Evolutionary conservation across 1,140 invertebrate species (phyloP).

Genomic region (Doryteuthis pealeii): DNA sequence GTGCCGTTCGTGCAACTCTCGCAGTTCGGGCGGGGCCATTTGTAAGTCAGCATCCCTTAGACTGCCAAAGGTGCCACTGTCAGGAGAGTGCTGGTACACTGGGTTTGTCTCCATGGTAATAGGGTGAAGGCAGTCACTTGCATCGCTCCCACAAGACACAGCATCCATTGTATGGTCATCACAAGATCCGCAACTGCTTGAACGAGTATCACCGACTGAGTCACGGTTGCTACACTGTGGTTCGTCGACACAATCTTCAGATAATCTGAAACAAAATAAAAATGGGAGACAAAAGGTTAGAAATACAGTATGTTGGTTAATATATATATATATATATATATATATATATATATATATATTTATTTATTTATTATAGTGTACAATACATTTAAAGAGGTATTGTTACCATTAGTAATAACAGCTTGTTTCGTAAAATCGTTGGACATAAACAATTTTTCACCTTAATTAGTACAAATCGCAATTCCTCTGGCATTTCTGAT

Average conservation of each 20-base stretch:
- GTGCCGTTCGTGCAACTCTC: neutral
- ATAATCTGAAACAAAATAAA: neutral
- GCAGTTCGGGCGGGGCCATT: neutral
- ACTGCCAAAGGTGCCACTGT: conserved; percentile 10
- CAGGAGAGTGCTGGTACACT: neutral
- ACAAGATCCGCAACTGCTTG: conserved; percentile 11
- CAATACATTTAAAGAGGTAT: too few species aligned
- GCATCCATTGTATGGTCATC: conserved; percentile 7
- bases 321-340: too few species aligned
- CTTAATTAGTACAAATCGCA: too few species aligned
- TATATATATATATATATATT: too few species aligned
- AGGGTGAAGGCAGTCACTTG: neutral
- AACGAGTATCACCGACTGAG: neutral
- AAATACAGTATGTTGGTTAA: neutral
- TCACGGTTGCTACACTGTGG: neutral
- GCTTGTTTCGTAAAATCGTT: too few species aligned
- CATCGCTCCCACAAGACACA: conserved; percentile 8
- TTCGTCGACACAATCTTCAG: neutral
- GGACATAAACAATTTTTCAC: too few species aligned
- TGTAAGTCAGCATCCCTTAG: conserved; percentile 1
- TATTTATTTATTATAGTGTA: too few species aligned
- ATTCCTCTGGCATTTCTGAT: too few species aligned
- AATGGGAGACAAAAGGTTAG: neutral
- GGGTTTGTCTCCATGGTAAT: conserved; percentile 12
- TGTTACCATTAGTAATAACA: too few species aligned